phyloP scores from a whole-genome alignment of 2,888 invertebrate species.

The Gari tellinella region DNA sequence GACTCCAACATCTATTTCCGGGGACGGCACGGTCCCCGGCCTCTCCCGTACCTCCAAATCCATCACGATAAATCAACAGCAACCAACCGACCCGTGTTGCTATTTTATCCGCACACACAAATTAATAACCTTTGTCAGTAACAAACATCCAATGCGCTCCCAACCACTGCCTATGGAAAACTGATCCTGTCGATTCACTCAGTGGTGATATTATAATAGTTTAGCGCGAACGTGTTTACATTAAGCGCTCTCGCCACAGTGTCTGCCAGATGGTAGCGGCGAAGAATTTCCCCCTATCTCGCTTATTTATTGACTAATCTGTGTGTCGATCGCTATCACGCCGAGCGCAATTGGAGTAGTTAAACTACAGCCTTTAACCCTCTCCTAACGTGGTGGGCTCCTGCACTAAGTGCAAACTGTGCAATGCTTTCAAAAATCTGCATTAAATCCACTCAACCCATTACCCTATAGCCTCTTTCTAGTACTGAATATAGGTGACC shows the following conservation, averaged over 20 bases:
- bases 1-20: slow-evolving; percentile 39
- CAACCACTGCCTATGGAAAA: slow-evolving; percentile 49
- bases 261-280: slow-evolving; percentile 81
- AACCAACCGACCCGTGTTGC: not conserved
- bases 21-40: slow-evolving; percentile 21
- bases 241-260: slow-evolving; percentile 69
- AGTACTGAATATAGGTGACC: too few relatives aligned
- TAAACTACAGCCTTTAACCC: too few relatives aligned
- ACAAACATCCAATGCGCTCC: not conserved
- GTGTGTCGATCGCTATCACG: too few relatives aligned
- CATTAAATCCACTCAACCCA: too few relatives aligned
- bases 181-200: slow-evolving; percentile 47
- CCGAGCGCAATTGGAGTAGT: too few relatives aligned
- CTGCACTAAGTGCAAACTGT: too few relatives aligned
- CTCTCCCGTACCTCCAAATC: not conserved
- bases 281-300: slow-evolving; percentile 77
- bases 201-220: slow-evolving; percentile 56
- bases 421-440: too few relatives aligned
- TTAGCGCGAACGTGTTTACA: slow-evolving; percentile 68
- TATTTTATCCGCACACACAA: too few relatives aligned
- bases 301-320: slow-evolving; percentile 82
- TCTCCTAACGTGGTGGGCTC: too few relatives aligned
- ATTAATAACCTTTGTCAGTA: too few relatives aligned
- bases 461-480: too few relatives aligned
- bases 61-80: not conserved